Percentiles rank a stretch among this genome's conserved stretches.
Evolutionary conservation across 2,113 vertebrate species (phyloP).

Genomic region (Spermophilus dauricus): DNA sequence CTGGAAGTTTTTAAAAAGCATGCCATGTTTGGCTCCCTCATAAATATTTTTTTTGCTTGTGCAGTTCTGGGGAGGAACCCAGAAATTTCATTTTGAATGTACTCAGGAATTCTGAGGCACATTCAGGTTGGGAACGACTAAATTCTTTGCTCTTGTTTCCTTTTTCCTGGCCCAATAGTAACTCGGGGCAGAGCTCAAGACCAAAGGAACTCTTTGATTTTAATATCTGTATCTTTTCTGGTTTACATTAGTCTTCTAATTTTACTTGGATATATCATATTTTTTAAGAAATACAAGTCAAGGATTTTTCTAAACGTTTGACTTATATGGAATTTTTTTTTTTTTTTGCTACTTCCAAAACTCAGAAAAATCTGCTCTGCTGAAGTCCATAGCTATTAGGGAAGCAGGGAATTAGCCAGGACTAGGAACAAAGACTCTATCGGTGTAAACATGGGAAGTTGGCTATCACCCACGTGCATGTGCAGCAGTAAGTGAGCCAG

Average conservation of each 20-base stretch:
- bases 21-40: neutral
- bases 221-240: neutral
- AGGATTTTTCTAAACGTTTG: neutral
- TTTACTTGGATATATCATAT: neutral
- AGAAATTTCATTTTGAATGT: neutral
- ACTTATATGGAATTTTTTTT: neutral
- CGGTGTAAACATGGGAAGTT: neutral
- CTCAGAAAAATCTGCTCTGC: neutral
- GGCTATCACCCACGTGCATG: neutral
- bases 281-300: neutral
- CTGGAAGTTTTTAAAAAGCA: neutral
- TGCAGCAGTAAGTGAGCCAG: neutral
- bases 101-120: neutral
- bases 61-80: neutral
- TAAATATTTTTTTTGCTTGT: neutral
- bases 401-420: neutral
- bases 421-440: neutral
- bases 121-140: neutral
- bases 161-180: neutral
- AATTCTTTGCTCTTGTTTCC: neutral
- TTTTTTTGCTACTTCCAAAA: neutral
- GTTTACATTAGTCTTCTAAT: neutral
- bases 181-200: fast-evolving
- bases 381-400: neutral
- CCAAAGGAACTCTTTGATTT: neutral